Conservation (phyloP, 1,140 invertebrate genomes). For the Rhizoglyphus robini region DNA sequence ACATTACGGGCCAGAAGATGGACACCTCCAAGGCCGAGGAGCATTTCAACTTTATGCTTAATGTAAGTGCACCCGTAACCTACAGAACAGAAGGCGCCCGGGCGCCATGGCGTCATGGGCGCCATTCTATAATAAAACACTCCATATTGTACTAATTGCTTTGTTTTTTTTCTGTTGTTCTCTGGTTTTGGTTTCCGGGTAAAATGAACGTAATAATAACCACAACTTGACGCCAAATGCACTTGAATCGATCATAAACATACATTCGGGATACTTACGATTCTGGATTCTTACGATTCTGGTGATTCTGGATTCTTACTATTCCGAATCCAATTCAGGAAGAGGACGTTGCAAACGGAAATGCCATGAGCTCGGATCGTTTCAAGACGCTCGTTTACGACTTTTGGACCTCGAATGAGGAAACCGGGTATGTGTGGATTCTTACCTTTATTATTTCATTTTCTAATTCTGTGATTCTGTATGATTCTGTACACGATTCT, state of each 20-base stretch:
- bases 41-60: constrained; percentile 30
- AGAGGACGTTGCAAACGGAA: constrained; percentile 27
- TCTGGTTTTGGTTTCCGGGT: neutral
- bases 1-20: constrained; percentile 28
- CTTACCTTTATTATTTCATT: neutral
- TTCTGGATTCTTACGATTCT: no score
- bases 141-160: no score
- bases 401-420: constrained; percentile 28
- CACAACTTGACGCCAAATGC: no score
- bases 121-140: no score
- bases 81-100: neutral
- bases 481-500: neutral
- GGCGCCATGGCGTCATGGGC: neutral
- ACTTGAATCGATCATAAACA: no score
- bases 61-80: constrained; percentile 24
- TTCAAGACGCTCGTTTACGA: constrained; percentile 30
- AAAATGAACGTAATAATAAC: no score
- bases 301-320: no score
- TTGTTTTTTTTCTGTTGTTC: no score
- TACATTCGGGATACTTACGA: no score
- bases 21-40: constrained; percentile 29
- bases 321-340: no score
- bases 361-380: constrained; percentile 29
- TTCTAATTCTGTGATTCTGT: neutral
- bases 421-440: constrained; percentile 11